These are phyloP conservation scores for Lucinisca nassula DNA, from an alignment of 2,888 invertebrate species.

Conservation along the genomic window DNA sequence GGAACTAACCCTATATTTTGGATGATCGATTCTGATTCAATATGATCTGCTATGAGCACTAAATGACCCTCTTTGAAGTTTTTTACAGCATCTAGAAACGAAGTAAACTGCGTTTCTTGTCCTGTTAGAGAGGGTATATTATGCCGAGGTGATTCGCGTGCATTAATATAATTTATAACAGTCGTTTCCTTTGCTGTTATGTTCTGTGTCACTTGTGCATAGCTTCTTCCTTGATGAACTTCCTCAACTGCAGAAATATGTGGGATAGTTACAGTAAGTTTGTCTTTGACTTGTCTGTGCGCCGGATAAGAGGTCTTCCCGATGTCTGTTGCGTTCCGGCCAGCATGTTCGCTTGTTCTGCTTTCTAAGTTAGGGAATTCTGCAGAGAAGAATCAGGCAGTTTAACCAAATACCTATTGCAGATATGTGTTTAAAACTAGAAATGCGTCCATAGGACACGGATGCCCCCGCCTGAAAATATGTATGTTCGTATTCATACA, in stretches of 20 bases:
- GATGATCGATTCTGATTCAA: constrained; percentile 19
- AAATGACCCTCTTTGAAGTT: constrained; percentile 68
- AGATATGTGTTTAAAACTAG: no score
- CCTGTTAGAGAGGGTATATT: not conserved
- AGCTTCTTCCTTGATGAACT: not conserved
- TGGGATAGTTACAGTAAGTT: no score
- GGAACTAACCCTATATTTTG: constrained; percentile 61
- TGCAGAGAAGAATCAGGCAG: no score
- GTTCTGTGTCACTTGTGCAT: not conserved
- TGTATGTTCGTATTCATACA: no score
- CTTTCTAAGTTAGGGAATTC: no score
- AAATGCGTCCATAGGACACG: no score
- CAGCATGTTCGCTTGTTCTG: no score
- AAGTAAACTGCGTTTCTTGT: not conserved
- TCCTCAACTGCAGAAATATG: not conserved
- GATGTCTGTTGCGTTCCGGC: no score
- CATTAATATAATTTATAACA: not conserved
- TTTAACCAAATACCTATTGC: no score
- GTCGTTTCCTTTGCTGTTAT: not conserved
- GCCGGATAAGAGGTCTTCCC: no score
- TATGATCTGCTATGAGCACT: constrained; percentile 63
- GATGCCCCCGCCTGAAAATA: no score
- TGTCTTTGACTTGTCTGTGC: no score
- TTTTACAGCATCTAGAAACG: constrained; percentile 31
- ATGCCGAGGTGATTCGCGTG: not conserved